Evolutionary conservation across 23 tunicate genomes (phyloP).

Genomic region (Styela clava): DNA sequence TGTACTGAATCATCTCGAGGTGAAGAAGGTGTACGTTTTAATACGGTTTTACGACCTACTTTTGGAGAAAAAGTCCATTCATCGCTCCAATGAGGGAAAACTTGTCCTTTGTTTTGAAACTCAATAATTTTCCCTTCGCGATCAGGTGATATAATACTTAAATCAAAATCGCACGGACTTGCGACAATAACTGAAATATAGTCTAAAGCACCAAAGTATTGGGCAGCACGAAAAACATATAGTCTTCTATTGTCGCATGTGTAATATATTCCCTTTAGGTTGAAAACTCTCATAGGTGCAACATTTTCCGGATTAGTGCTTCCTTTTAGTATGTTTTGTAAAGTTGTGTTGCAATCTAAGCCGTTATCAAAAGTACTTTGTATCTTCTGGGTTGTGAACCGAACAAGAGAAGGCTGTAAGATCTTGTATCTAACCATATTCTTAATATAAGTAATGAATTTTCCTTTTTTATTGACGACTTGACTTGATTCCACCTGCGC

Average conservation of each 20-base stretch:
- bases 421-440: slow-evolving; percentile 15
- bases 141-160: background rate
- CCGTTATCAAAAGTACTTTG: slow-evolving; percentile 18
- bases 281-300: slow-evolving; percentile 11
- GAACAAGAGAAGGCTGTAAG: slow-evolving; percentile 1
- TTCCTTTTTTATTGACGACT: too few species aligned
- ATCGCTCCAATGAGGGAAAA: background rate
- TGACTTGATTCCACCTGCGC: too few species aligned
- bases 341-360: background rate
- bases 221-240: slow-evolving; percentile 7
- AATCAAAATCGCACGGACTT: slow-evolving; percentile 9
- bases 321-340: slow-evolving; percentile 1
- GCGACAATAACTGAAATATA: slow-evolving; percentile 10
- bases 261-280: slow-evolving; percentile 15
- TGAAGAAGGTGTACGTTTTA: background rate
- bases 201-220: background rate
- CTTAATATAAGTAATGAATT: too few species aligned
- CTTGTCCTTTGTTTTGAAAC: background rate
- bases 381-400: slow-evolving; percentile 12
- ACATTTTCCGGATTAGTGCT: slow-evolving; percentile 3
- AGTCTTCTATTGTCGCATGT: slow-evolving; percentile 19
- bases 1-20: too few species aligned
- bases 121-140: background rate
- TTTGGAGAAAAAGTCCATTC: slow-evolving; percentile 1
- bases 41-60: background rate